Evolutionary conservation across 2,797 vertebrate species (phyloP), one percentile per base, ranked within the genome.

Genomic region (Silurus lanzhouensis): DNA sequence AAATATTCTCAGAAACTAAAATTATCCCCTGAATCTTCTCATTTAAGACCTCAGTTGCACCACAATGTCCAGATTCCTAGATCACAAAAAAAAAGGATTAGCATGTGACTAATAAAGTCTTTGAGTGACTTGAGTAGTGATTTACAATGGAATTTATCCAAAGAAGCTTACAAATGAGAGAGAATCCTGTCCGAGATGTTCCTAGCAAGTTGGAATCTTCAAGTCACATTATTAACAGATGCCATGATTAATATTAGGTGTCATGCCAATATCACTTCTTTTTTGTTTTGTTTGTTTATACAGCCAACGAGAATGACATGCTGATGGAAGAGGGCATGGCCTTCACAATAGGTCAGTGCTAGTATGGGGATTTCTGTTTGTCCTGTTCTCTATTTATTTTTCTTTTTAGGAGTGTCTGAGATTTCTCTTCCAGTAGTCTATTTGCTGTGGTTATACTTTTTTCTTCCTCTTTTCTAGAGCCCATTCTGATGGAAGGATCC

Each of bases 271-370:
- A 12, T 52, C 27, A 52, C 10, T 77, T 9, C 80, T 83, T 44
- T n/a, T 44, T 61, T 81, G 67, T 66, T 31, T 52, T 3, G 66
- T 79, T 92, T 90, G 91, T 74, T 87, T 92, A 94, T 91, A 84
- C 89, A 99, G 98, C 95, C 1, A 99, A 99, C 91, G 95, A 97
- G 93, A 97, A 94, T 71, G 92, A 95, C 90, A 92, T 98, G 87
- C 92, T 91, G 87, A 98, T 99, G 98, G 96, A 97, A 87, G 97
- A 97, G 90, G 98, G 98, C 78, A 99, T 99, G 98, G 94, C 96
- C 22, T 99, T 99, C 93, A 99, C 98, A 75, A 96, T 99, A 95
- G 98, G 98, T 95, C 81, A 94, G 96, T 95, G 84, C 67, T 64
- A 77, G 85, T 68, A 57, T 44, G 25, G 14, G 20, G 8, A 63